These are phyloP conservation scores for Synanthedon vespiformis DNA, from an alignment of 2,888 invertebrate species.

Conservation along the genomic window DNA sequence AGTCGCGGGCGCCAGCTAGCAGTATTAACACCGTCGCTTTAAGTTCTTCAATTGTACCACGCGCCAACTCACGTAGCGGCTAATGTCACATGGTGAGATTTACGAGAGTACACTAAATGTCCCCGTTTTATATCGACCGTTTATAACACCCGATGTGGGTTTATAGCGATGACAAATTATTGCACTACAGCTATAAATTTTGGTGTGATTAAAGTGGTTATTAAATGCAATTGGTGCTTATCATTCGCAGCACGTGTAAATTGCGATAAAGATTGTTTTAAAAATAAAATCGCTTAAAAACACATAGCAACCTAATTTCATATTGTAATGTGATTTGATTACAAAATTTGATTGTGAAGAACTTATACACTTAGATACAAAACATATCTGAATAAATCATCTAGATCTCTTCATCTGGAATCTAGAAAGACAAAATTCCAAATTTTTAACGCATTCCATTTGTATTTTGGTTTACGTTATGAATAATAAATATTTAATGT, in stretches of 20 bases:
- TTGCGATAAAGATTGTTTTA: too few relatives aligned
- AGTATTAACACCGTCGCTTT: too few relatives aligned
- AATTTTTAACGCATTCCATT: background rate
- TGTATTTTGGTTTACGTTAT: too few relatives aligned
- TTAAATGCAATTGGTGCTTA: background rate
- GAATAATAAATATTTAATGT: too few relatives aligned
- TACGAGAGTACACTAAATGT: slow-evolving; percentile 2
- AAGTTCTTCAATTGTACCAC: background rate
- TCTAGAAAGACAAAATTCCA: background rate
- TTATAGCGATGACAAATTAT: slow-evolving; percentile 1
- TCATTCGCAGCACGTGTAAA: background rate
- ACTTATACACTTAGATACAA: too few relatives aligned
- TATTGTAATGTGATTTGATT: too few relatives aligned
- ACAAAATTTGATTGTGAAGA: too few relatives aligned
- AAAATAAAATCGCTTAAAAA: too few relatives aligned
- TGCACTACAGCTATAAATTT: background rate
- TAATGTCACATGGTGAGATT: slow-evolving; percentile 1
- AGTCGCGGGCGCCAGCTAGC: too few relatives aligned
- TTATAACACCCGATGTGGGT: background rate
- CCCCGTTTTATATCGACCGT: slow-evolving; percentile 1
- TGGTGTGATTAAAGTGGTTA: background rate
- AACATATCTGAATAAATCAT: too few relatives aligned
- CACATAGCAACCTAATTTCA: too few relatives aligned
- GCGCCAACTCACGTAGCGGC: background rate
- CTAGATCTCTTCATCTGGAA: too few relatives aligned